Base-by-base conservation (phyloP, 2,888 invertebrate species). In the Xestia c-nigrum region DNA sequence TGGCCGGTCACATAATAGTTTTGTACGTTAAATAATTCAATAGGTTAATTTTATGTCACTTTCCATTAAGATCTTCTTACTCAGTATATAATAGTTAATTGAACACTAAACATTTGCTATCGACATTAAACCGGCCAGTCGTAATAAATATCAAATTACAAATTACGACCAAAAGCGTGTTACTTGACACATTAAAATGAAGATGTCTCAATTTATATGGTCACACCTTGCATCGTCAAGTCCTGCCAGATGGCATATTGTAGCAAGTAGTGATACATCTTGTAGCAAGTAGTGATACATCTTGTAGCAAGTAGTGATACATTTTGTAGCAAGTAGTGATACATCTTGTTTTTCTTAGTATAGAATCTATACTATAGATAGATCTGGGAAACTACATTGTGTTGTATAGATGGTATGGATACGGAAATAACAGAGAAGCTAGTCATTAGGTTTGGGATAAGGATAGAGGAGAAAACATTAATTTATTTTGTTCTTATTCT, bases 241-340 rank as follows among this genome's bases (percentile, higher is more conserved):
- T 66, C 12, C 19, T 65, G 19, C 43, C 74, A 71, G 63, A 72
- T 74, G 65, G 21, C 38, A 16, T 4, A 16, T 52, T 82, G 71
- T 71, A 69, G 84, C 55, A 79, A 82, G 52, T 24, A 24, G 14
- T 63, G 9, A 75, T 73, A 77, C 83, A 85, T 73, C 55, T 50
- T 59, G 40, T 5, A n/a, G n/a, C n/a, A n/a, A n/a, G n/a, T n/a
- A n/a, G n/a, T 63, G 9, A 75, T 73, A 77, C 83, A 85, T 73
- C 55, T 50, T 59, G 40, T 5, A 69, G 84, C 55, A 79, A 82
- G 52, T 24, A 24, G 14, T n/a, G n/a, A n/a, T n/a, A n/a, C 38
- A 16, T 4, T 16, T 52, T 82, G 71, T 71, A 69, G 84, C 55
- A 79, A 82, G 52, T 24, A 24, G 14, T 63, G 9, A 75, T 73